Evolutionary conservation across 2,888 invertebrate genomes (phyloP).

Genomic region (Hipparchia sbordonii): DNA sequence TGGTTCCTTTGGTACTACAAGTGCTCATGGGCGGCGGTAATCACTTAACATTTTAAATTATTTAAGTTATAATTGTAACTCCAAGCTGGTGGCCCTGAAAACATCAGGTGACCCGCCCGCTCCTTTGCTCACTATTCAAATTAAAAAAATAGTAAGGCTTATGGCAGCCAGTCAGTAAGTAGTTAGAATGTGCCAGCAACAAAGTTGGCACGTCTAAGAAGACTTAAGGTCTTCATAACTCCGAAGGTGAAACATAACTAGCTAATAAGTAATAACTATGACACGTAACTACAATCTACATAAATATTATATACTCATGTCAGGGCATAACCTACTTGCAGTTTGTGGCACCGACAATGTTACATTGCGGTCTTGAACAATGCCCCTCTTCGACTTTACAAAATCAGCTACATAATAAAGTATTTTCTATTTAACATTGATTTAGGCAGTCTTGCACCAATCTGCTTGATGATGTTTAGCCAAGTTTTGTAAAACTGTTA

Average conservation of each 20-base stretch:
- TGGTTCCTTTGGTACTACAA: too few relatives aligned
- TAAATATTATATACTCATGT: neutral
- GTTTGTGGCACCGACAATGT: slow-evolving; percentile 12
- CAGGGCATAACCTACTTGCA: neutral
- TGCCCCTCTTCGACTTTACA: neutral
- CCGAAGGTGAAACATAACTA: slow-evolving; percentile 14
- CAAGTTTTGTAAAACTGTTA: neutral
- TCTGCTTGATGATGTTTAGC: too few relatives aligned
- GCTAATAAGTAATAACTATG: neutral
- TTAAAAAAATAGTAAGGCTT: too few relatives aligned
- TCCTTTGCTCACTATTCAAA: too few relatives aligned
- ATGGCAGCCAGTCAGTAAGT: neutral
- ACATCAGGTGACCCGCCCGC: too few relatives aligned
- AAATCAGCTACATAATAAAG: too few relatives aligned
- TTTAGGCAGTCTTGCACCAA: too few relatives aligned
- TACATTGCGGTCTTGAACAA: slow-evolving; percentile 15
- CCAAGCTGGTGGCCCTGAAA: too few relatives aligned
- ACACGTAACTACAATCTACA: neutral
- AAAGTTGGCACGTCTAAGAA: neutral
- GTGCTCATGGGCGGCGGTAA: too few relatives aligned
- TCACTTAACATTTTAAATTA: too few relatives aligned
- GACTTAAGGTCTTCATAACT: neutral
- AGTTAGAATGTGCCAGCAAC: neutral
- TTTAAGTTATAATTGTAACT: too few relatives aligned
- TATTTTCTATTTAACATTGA: too few relatives aligned